These are phyloP conservation scores for Sarcophaga bullata DNA, from an alignment of 1,140 invertebrate genomes.

Conservation along the genomic window DNA sequence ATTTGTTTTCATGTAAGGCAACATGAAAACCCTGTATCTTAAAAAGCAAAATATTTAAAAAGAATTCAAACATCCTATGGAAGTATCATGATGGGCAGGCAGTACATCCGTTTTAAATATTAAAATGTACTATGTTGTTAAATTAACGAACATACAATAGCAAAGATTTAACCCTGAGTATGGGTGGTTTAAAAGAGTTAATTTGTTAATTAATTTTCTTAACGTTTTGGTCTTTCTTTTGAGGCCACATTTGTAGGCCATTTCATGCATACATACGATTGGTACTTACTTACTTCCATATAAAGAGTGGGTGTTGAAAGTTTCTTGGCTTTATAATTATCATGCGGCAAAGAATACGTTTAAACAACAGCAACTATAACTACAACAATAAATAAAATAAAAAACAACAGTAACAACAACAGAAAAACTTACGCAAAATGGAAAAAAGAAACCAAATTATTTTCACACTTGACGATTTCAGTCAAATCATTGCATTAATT, in stretches of 20 bases:
- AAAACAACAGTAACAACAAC: background rate
- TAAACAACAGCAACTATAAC: no score
- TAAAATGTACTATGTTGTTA: background rate
- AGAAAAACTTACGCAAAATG: background rate
- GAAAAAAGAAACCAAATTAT: background rate
- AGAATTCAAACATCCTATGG: background rate
- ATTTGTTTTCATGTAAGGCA: no score
- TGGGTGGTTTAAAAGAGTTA: slow-evolving; percentile 9
- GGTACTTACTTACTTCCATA: no score
- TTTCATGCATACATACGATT: no score
- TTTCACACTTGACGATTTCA: slow-evolving; percentile 14
- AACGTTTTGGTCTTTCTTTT: background rate
- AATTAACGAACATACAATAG: background rate
- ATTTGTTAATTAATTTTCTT: background rate
- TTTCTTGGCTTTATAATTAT: no score
- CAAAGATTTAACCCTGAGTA: background rate
- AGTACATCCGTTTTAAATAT: background rate
- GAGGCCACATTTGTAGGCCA: background rate
- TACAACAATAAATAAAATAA: no score
- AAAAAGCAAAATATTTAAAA: no score
- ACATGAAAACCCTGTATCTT: no score
- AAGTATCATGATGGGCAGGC: background rate
- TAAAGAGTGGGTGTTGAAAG: no score
- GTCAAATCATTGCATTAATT: slow-evolving; percentile 15
- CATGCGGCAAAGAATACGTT: no score